Base-by-base conservation (phyloP, 2,797 vertebrate genomes). In the Danio jaintianensis region DNA sequence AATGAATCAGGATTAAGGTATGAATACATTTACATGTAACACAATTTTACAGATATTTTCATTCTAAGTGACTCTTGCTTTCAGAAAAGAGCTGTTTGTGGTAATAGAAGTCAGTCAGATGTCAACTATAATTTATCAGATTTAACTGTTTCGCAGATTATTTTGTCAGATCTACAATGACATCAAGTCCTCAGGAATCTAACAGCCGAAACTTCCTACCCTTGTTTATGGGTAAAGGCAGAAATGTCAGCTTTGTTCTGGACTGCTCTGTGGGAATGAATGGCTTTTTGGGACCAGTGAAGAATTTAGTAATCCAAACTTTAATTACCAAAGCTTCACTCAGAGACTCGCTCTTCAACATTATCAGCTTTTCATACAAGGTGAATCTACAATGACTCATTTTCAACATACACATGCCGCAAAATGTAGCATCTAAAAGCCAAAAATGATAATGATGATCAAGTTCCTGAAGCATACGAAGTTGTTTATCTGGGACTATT, bases 281-380 rank as follows among this genome's bases (percentile, higher is more conserved):
- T 77, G 48, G 79, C 18, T 71, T 83, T 81, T 86, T 93, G 69
- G 88, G 86, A 10, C 79, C 86, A 52, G 88, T 88, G 74, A 94
- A 94, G 75, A 87, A 89, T 9, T 83, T 93, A 79, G 89, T 93
- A 58, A 88, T 91, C 74, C 91, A 90, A 83, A 87, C 86, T 5
- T 85, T 93, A 75, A 86, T 92, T 69, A 83, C 79, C 1, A 93
- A 93, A 82, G 91, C 89, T 0, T 88, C 90, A 2, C 85, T 87
- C 62, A 86, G 85, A 56, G 86, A 92, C 81, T 92, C 91, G 0
- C 86, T 92, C 63, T 93, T 94, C 80, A 93, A 93, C 85, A 87
- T 93, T 78, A 73, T 93, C 58, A 83, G 86, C 1, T 92, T 88
- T 86, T 92, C 93, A 18, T 81, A 85, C 84, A 82, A 92, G 93